Percentiles rank a stretch among this genome's conserved stretches.
Conservation (phyloP, 2,113 vertebrate species). For the Mormyrus iriodes region DNA sequence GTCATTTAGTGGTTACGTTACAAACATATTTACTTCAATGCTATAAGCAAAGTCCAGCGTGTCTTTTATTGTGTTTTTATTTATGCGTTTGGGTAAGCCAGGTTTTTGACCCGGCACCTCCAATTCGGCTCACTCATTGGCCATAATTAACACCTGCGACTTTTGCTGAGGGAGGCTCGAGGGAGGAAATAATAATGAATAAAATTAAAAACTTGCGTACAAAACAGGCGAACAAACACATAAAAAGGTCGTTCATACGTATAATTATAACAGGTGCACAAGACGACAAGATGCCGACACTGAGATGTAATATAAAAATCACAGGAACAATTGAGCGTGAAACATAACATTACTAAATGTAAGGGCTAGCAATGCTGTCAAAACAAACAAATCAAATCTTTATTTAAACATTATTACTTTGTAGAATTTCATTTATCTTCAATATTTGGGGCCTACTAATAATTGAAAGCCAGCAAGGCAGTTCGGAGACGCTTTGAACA, state of each 20-base stretch:
- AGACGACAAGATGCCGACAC: neutral
- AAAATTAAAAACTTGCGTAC: neutral
- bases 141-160: conserved; percentile 22
- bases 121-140: neutral
- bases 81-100: neutral
- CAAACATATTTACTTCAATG: neutral
- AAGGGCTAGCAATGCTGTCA: neutral
- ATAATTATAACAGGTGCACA: neutral
- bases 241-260: no score
- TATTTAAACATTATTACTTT: neutral
- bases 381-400: neutral
- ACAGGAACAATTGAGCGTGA: neutral
- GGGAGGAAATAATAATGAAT: neutral
- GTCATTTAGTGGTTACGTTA: neutral
- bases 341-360: neutral
- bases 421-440: neutral
- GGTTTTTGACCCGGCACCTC: neutral
- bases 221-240: conserved; percentile 3
- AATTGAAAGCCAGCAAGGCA: conserved; percentile 5
- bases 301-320: neutral
- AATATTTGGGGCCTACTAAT: neutral
- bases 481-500: conserved; percentile 1
- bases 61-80: neutral
- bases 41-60: neutral
- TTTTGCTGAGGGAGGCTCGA: neutral